These are phyloP conservation scores for Perognathus longimembris DNA, from an alignment of 2,113 vertebrate genomes.

Conservation along the genomic window DNA sequence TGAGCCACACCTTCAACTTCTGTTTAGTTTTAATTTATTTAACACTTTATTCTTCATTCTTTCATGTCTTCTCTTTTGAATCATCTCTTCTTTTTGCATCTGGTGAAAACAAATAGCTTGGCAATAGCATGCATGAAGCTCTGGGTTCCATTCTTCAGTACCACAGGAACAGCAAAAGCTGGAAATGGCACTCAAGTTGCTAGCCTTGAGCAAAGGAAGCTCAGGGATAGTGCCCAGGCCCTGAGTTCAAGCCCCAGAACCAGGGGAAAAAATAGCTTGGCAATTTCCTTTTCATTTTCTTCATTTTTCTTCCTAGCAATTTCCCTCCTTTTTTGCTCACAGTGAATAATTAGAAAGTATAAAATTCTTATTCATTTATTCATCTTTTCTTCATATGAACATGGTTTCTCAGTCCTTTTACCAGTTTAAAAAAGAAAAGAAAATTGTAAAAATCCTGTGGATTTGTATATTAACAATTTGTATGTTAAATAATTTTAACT, in stretches of 20 bases:
- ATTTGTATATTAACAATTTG: background rate
- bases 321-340: too few species aligned
- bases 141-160: background rate
- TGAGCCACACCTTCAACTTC: too few species aligned
- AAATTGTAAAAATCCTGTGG: background rate
- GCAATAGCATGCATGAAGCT: background rate
- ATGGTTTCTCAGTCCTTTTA: slow-evolving; percentile 12
- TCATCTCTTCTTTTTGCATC: background rate
- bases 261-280: too few species aligned
- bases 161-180: too few species aligned
- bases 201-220: too few species aligned
- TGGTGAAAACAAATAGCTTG: too few species aligned
- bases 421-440: background rate
- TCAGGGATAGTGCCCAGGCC: too few species aligned
- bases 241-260: too few species aligned
- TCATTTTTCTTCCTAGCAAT: background rate
- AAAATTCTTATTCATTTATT: slow-evolving; percentile 48
- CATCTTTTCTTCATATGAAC: background rate
- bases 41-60: background rate
- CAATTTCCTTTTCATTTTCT: background rate
- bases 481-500: slow-evolving; percentile 1
- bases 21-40: slow-evolving; percentile 24
- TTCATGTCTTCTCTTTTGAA: background rate
- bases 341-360: background rate
- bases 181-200: too few species aligned